Evolutionary conservation across 2,113 vertebrate species (phyloP), one percentile per base, ranked within the genome.

Genomic region (Cyprinodon variegatus): DNA sequence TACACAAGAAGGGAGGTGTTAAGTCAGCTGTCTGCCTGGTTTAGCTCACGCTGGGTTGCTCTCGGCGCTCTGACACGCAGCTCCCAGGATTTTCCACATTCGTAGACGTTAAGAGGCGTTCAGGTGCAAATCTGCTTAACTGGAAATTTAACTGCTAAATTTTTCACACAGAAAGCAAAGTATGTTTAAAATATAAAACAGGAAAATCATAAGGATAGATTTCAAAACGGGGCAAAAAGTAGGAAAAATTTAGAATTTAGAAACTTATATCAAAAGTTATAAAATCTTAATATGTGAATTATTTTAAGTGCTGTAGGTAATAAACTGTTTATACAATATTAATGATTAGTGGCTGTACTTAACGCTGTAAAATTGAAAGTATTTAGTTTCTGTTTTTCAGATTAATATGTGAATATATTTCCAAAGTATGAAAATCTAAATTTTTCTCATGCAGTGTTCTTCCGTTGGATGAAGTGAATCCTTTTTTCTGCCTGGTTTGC

Each of bases 21-120:
- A 88, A 93, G 84, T 92, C 89, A 91, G 89, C 88, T 92, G 87
- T 93, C 92, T 59, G 61, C 80, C 82, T 50, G 73, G 64, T 50
- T 94, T 86, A 89, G 83, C 73, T 6, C 84, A 92, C 45, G 82
- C 84, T 91, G 81, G 50, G 40, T 36, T 88, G 91, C 83, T 11
- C 72, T 20, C 15, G 40, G 67, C 77, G 69, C 72, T 65, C 77
- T 37, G 4, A 20, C 2, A 8, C 68, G 71, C 45, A 36, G 68
- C 83, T 92, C 82, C 77, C 86, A 88, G 50, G 73, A 45, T 45
- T 48, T 88, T 22, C 65, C 40, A 48, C 22, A 36, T 4, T 41
- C 39, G 12, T 43, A 10, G 40, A 20, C 13, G 17, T 14, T 62
- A 17, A 78, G 22, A 40, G 3, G 4, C n/a, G 17, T 1, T 61